Percentiles rank a stretch among this genome's conserved stretches.
These are phyloP conservation scores for Vulpes vulpes DNA, from an alignment of 2,113 vertebrate species.

Conservation along the genomic window DNA sequence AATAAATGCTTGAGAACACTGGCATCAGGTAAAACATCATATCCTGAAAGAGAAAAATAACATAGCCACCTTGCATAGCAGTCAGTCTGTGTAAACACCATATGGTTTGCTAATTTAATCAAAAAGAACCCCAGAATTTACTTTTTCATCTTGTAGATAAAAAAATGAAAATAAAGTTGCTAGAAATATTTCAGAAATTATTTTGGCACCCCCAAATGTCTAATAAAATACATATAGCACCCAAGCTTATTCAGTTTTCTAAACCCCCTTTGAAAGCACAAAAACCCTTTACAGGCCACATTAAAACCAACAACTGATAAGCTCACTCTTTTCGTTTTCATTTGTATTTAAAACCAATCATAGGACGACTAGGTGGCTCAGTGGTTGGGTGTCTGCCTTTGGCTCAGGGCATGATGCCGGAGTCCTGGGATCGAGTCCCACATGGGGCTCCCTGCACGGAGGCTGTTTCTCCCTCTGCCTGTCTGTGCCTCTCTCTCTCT, in stretches of 20 bases:
- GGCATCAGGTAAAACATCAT: conserved; percentile 86
- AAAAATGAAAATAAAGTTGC: conserved; percentile 78
- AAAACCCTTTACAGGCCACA: not conserved
- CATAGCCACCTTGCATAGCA: conserved; percentile 82
- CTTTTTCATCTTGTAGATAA: conserved; percentile 83
- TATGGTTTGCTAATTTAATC: conserved; percentile 88
- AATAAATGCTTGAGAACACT: conserved; percentile 81
- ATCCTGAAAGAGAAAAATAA: conserved; percentile 85
- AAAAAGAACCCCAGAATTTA: conserved; percentile 86
- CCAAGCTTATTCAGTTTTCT: conserved; percentile 47
- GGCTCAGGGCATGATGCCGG: too few relatives aligned
- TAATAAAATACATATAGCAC: conserved; percentile 71
- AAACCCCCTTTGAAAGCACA: conserved; percentile 30
- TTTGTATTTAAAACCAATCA: not conserved
- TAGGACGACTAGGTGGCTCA: too few relatives aligned
- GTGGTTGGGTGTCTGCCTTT: too few relatives aligned
- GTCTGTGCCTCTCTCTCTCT: too few relatives aligned
- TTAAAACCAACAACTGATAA: not conserved
- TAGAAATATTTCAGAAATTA: conserved; percentile 65
- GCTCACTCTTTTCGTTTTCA: conserved; percentile 40
- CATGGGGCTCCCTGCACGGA: too few relatives aligned
- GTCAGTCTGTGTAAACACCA: conserved; percentile 86
- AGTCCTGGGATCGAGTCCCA: too few relatives aligned
- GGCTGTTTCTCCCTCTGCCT: too few relatives aligned
- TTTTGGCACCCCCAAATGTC: conserved; percentile 57